Percentiles rank a stretch among this genome's conserved stretches.
These are phyloP conservation scores for Ectemnius cavifrons DNA, from an alignment of 2,888 invertebrate genomes.

Conservation along the genomic window DNA sequence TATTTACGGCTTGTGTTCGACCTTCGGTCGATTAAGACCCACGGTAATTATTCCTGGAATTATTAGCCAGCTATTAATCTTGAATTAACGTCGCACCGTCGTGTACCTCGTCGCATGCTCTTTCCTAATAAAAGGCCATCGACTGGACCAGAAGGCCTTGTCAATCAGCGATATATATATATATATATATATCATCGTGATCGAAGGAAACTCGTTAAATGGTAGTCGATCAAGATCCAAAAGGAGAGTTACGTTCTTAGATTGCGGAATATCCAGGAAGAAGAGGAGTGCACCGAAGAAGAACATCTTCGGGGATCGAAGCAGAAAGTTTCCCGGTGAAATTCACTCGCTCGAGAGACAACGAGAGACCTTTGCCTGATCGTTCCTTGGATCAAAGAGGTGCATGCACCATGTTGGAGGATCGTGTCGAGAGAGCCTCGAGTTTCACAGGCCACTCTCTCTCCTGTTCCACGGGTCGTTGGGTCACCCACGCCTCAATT, in stretches of 20 bases:
- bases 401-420: constrained; percentile 29
- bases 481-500: constrained; percentile 66
- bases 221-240: neutral
- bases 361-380: neutral
- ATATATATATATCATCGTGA: too few species aligned
- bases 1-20: constrained; percentile 54
- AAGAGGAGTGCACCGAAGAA: constrained; percentile 28
- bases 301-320: constrained; percentile 16
- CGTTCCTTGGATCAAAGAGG: constrained; percentile 47
- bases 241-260: too few species aligned
- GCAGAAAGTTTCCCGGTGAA: constrained; percentile 7
- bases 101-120: neutral
- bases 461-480: constrained; percentile 40
- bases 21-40: constrained; percentile 57
- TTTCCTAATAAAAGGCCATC: too few species aligned
- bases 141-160: too few species aligned
- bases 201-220: too few species aligned
- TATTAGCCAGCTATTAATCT: constrained; percentile 40
- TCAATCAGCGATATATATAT: too few species aligned
- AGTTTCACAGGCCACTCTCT: constrained; percentile 62
- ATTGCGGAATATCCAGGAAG: constrained; percentile 41
- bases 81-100: constrained; percentile 24
- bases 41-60: constrained; percentile 55
- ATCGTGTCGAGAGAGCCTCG: constrained; percentile 36
- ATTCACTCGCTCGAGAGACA: neutral